These are phyloP conservation scores for Leptonema lineaticorne DNA, from an alignment of 1,140 invertebrate genomes.

Conservation along the genomic window DNA sequence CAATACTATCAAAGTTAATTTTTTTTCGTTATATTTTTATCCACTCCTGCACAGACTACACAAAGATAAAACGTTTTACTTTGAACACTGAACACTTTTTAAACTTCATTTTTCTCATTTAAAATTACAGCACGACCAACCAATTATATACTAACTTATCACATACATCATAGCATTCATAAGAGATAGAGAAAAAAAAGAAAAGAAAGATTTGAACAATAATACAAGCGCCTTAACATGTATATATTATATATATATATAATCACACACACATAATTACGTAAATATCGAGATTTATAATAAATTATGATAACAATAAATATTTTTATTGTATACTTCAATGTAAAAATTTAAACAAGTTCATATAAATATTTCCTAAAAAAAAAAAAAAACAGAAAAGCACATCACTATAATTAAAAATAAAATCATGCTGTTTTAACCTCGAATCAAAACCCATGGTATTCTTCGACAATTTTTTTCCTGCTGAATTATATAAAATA, in stretches of 20 bases:
- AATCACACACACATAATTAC: neutral
- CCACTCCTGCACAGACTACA: too few species aligned
- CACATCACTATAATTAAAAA: too few species aligned
- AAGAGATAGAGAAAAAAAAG: too few species aligned
- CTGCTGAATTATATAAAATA: too few species aligned
- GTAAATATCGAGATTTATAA: constrained; percentile 1
- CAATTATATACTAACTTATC: constrained; percentile 5
- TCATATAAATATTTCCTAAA: too few species aligned
- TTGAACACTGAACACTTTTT: constrained; percentile 1
- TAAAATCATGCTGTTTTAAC: too few species aligned
- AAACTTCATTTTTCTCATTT: neutral
- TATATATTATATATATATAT: neutral
- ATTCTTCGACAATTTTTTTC: too few species aligned
- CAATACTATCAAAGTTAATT: constrained; percentile 27
- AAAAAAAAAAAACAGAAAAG: too few species aligned
- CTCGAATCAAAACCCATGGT: too few species aligned
- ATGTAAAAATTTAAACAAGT: neutral
- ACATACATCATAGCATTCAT: constrained; percentile 9
- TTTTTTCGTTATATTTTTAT: too few species aligned
- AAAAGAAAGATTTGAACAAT: too few species aligned
- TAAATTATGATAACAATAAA: constrained; percentile 29
- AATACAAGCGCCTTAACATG: constrained; percentile 1
- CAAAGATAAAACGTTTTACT: neutral
- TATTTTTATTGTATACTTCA: neutral
- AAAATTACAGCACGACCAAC: constrained; percentile 2